Conservation (phyloP, 2,113 vertebrate species). For the Tringa solitaria region DNA sequence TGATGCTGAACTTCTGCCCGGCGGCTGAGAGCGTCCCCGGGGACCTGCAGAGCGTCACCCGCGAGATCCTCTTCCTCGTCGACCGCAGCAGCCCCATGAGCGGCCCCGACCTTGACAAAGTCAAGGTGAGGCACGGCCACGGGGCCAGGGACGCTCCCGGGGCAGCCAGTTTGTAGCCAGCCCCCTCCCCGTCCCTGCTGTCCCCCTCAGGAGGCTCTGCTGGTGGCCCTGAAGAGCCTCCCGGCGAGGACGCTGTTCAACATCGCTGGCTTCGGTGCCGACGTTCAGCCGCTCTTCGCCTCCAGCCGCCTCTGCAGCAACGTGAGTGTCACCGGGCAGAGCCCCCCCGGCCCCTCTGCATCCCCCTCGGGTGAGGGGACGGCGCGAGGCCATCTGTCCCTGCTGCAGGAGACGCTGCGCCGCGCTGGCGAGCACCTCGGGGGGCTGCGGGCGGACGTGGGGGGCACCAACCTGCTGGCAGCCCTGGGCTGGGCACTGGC, state of each 20-base stretch:
- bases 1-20: conserved; percentile 97
- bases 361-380: fast-evolving
- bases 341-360: fast-evolving
- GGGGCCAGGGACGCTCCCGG: not conserved
- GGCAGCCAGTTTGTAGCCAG: not conserved
- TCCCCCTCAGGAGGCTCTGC: conserved; percentile 83
- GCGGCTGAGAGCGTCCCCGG: conserved; percentile 69
- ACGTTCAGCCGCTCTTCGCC: conserved; percentile 81
- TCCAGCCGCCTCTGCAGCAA: conserved; percentile 88
- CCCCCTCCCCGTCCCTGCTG: not conserved
- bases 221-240: conserved; percentile 91
- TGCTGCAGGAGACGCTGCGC: conserved; percentile 77
- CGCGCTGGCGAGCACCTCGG: conserved; percentile 80
- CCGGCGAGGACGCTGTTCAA: conserved; percentile 87
- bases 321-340: conserved; percentile 64
- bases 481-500: conserved; percentile 85
- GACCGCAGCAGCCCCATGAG: conserved; percentile 76
- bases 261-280: conserved; percentile 77
- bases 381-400: fast-evolving
- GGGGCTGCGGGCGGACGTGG: conserved; percentile 68
- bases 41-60: conserved; percentile 82
- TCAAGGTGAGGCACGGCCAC: conserved; percentile 69
- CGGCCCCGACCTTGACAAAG: conserved; percentile 70
- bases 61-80: conserved; percentile 89
- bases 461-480: conserved; percentile 79